Base-by-base conservation (phyloP, 2,888 invertebrate genomes). In the Lypha dubia region DNA sequence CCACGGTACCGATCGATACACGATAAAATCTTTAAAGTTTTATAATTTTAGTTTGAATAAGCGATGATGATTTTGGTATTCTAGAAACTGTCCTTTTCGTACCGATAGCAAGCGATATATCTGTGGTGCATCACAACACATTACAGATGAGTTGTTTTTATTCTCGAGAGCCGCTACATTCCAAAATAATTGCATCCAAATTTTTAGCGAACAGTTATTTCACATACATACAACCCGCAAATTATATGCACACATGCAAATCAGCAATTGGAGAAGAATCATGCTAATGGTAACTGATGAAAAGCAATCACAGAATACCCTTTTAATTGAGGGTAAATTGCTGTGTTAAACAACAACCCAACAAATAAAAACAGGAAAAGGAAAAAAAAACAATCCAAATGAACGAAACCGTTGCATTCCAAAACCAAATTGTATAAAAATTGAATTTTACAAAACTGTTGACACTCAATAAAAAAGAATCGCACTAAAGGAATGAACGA, bases 351-450 rank as follows among this genome's bases (percentile, higher is more conserved):
- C 17, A 44, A 71, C 17, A 44, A 73, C 4, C 20, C 20, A 32
- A 46, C 32, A 60, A n/a, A 71, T 7, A 35, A 60, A 60, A 73
- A 15, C 9, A 17, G 32, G 32, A 60, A 20, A 24, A 44, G 11
- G 9, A 38, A 24, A 38, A 24, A 24, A 71, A 41, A 38, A 13
- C 8, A 46, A 28, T 1, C 15, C 2, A 32, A 46, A 11, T 15
- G 9, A 65, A 44, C 3, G 44, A 32, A 65, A n/a, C 44, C 73
- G 62, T 17, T 24, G 44, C 44, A 53, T 63, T 53, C 1, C 22
- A 76, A 76, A n/a, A 38, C 38, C 38, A 46, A 76, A 68, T 28
- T 70, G 68, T 62, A 62, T 44, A 62, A 51, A 76, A 77, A 77
- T 70, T 77, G 49, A 77, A 70, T 70, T 44, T 65, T 62, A 51